Conservation (phyloP, 64 coral and sea anemone species). For the Actinia equina region DNA sequence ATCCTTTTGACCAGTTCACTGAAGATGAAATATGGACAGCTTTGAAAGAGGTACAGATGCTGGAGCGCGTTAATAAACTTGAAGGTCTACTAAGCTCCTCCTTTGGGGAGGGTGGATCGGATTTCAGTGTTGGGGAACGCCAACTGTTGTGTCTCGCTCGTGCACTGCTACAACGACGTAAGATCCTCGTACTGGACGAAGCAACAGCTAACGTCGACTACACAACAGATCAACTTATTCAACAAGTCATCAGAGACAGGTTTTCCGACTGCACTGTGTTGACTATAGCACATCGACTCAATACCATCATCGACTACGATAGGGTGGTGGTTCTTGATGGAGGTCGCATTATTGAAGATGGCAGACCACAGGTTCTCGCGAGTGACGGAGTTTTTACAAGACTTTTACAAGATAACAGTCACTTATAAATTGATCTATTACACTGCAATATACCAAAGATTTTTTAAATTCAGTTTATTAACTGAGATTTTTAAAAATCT, state of each 20-base stretch:
- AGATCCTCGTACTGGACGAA: neutral
- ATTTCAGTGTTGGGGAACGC: too few species aligned
- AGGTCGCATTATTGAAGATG: neutral
- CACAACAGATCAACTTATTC: neutral
- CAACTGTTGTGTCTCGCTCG: too few species aligned
- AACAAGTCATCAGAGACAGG: constrained; percentile 12
- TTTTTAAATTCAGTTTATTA: too few species aligned
- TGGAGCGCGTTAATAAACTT: too few species aligned
- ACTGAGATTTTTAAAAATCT: too few species aligned
- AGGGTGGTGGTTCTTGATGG: constrained; percentile 11
- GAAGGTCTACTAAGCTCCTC: neutral
- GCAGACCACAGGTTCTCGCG: neutral
- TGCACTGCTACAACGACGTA: neutral
- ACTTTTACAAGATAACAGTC: neutral
- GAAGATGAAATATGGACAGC: too few species aligned
- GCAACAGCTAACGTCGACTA: too few species aligned
- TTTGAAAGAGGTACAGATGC: too few species aligned
- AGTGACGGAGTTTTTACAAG: neutral
- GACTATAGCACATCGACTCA: constrained; percentile 16
- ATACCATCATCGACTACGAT: neutral
- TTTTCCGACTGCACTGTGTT: neutral
- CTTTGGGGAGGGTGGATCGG: neutral
- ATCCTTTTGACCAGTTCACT: too few species aligned
- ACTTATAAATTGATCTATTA: too few species aligned
- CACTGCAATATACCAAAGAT: too few species aligned